Evolutionary conservation across 2,113 vertebrate genomes (phyloP), one percentile per base, ranked within the genome.

Genomic region (Coracopsis vasa): DNA sequence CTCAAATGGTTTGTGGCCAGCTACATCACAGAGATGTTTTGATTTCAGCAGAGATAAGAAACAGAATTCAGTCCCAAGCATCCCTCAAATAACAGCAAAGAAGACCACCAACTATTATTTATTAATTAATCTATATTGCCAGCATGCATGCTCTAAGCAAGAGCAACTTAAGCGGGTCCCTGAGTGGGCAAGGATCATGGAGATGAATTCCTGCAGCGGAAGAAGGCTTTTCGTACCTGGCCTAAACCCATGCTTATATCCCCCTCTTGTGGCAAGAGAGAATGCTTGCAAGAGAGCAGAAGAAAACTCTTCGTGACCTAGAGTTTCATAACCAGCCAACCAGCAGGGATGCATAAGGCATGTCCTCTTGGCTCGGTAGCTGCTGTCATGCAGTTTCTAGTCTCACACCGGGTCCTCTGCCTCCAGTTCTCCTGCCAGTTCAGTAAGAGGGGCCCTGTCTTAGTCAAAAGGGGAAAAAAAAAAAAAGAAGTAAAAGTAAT

Each of bases 191-290:
- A 65, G 21, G 13, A 5, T 33, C 10, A 7, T 4, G 10, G 31
- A 67, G 15, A 41, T 2, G 3, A 13, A 20, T 6, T 41, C 25
- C 17, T 41, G 16, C 10, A 4, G 20, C 4, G 4, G 1, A 71
- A 45, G 19, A 11, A 48, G 19, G 2, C 0, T 1, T 3, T 51
- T 54, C 19, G 13, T 29, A 11, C 18, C 3, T 25, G 25, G 16
- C 9, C 31, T 83, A 81, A 86, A 86, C 20, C 3, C 28, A 31
- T 75, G 44, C 29, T 92, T 92, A 48, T 37, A 85, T 75, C 94
- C 4, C 96, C 96, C 94, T 90, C 95, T 95, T 61, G 91, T 90
- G 94, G 93, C 73, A 21, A 44, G 64, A 74, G 11, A 3, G 21
- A 39, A 20, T 48, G 41, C 18, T 50, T 85, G 56, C 86, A 85